These are phyloP conservation scores for Dryococelus australis DNA, from an alignment of 2,888 invertebrate species.

Conservation along the genomic window DNA sequence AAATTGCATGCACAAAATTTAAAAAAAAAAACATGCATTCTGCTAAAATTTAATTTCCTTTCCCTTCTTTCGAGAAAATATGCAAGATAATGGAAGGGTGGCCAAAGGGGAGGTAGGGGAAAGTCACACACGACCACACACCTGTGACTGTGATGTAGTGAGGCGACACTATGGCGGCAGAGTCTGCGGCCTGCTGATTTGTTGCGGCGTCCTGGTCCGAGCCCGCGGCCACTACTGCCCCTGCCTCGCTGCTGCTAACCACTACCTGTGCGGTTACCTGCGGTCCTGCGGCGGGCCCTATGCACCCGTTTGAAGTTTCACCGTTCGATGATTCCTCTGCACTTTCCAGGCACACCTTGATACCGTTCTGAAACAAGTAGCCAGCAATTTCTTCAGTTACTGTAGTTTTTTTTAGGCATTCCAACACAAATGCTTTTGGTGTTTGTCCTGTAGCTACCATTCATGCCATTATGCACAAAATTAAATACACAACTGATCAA, in stretches of 20 bases:
- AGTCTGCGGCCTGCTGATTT: constrained; percentile 60
- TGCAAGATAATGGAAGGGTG: too few relatives aligned
- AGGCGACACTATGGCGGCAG: constrained; percentile 61
- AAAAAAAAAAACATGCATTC: too few relatives aligned
- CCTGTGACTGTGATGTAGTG: constrained; percentile 79
- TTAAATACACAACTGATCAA: too few relatives aligned
- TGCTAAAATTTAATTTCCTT: too few relatives aligned
- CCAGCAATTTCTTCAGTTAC: too few relatives aligned
- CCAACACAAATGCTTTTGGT: too few relatives aligned
- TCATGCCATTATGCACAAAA: too few relatives aligned
- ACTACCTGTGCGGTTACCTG: constrained; percentile 60
- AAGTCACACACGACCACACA: constrained; percentile 52
- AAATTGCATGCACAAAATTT: too few relatives aligned
- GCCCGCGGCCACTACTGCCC: constrained; percentile 52
- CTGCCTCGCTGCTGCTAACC: constrained; percentile 52
- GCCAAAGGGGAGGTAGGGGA: too few relatives aligned
- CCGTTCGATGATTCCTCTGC: constrained; percentile 67
- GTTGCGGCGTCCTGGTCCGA: constrained; percentile 61
- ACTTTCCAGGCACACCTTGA: constrained; percentile 62
- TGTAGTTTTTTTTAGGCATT: too few relatives aligned
- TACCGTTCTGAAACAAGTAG: constrained; percentile 43
- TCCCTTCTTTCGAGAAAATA: too few relatives aligned
- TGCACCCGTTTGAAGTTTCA: constrained; percentile 56
- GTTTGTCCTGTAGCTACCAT: too few relatives aligned
- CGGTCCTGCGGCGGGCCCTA: constrained; percentile 53